Evolutionary conservation across 1,140 invertebrate species (phyloP), one percentile per base, ranked within the genome.

Genomic region (Hydropsyche tenuis): DNA sequence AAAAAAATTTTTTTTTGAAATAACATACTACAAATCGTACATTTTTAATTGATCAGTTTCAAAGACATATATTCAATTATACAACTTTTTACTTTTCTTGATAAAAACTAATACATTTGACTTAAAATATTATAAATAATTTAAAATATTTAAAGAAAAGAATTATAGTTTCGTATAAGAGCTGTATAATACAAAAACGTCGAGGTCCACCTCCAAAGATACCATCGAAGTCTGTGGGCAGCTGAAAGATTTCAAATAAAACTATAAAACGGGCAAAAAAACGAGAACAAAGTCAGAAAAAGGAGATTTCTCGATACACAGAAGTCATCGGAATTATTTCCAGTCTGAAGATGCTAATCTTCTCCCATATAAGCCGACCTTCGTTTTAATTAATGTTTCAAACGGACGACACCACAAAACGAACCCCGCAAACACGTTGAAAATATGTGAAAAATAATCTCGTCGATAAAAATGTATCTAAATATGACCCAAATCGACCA

Each of bases 251-350:
- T 51, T 20, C 14, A 51, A 16, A 51, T 51, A 20, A 51, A 60
- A 23, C 22, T 2, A 23, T 60, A 23, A 27, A 60, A 23, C 22
- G 18, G 2, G 53, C 9, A 65, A 65, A 65, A 65, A 43, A 65
- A 22, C 20, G 53, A 60, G 11, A 37, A 18, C 27, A 9, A 43
- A 43, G 5, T 65, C 14, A 18, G 16, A 65, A 60, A 60, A 60
- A 60, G 23, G 56, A 68, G 65, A 48, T 48, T 48, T 25, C 65
- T 68, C 45, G 65, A 68, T 68, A 48, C 23, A 48, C 65, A 68
- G 65, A 68, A 68, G 65, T 68, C 65, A 68, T 68, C 65, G 65
- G 65, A 68, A 68, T 25, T 68, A 68, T 68, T 46, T 48, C 65
- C 65, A 68, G 65, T 45, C 65, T 11, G 16, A 23, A 68, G 65